Evolutionary conservation across 2,113 vertebrate species (phyloP), one percentile per base, ranked within the genome.

Genomic region (Camarhynchus parvulus): DNA sequence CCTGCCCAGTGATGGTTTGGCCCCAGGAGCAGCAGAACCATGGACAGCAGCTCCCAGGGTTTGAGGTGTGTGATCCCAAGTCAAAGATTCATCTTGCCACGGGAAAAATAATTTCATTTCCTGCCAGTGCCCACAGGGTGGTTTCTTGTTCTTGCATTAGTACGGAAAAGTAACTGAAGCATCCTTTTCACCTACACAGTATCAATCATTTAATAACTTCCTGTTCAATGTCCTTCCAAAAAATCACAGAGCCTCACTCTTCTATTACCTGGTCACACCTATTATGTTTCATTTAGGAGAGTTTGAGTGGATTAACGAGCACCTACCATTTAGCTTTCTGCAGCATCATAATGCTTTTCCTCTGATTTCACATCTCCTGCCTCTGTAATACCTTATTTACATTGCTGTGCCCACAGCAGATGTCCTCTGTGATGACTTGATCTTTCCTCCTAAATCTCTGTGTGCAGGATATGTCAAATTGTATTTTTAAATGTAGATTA

Each of bases 401-500:
- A 55, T 88, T 8, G 30, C 72, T 81, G 72, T 5, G 15, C 73
- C 33, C 73, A 67, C 72, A 86, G 4, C 83, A 92, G 92, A 74
- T 90, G 79, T 83, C 56, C 72, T 50, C 68, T 39, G 41, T 23
- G 52, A 49, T 41, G 44, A 27, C 56, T 92, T 75, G 75, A 66
- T 77, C 82, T 78, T 81, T 67, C 53, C 79, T 91, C 73, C 67
- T 52, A 58, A 77, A 77, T 53, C 81, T 85, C 62, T 35, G 33
- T 62, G 39, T 83, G 87, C 59, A 79, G 91, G 67, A 27, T 59
- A 67, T 76, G 63, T 62, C 87, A 90, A 80, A 64, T 39, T 53
- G 37, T 68, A 33, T 37, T 83, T 93, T 93, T 81, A 72, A 95
- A 53, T 67, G 66, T 21, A 86, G 79, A 86, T 83, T 86, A 68